These are phyloP conservation scores for Orthosia gracilis DNA, from an alignment of 2,888 invertebrate genomes.

Conservation along the genomic window DNA sequence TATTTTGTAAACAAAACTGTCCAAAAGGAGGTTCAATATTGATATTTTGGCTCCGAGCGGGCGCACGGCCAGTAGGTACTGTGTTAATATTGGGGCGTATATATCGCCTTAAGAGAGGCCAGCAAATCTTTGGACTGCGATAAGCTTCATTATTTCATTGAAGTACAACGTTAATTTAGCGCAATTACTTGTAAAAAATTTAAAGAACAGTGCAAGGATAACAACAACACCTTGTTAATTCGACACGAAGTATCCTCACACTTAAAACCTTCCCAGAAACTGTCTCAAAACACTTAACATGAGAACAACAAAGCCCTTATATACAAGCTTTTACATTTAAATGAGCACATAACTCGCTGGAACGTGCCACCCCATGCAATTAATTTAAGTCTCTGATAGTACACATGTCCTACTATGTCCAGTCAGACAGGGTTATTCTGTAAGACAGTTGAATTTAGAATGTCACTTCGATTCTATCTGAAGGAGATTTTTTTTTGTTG, in stretches of 20 bases:
- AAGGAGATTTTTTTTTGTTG: too few relatives aligned
- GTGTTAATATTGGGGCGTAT: too few relatives aligned
- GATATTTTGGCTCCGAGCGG: too few relatives aligned
- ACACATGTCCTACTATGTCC: slow-evolving; percentile 45
- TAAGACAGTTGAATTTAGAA: neutral
- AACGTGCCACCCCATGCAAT: slow-evolving; percentile 45
- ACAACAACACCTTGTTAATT: slow-evolving; percentile 9
- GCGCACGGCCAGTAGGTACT: too few relatives aligned
- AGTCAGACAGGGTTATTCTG: slow-evolving; percentile 33
- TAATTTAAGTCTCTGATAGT: slow-evolving; percentile 53
- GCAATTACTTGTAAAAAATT: neutral
- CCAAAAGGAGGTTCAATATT: too few relatives aligned
- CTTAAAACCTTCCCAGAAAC: slow-evolving; percentile 5
- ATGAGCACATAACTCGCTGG: slow-evolving; percentile 47
- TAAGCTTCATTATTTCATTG: too few relatives aligned
- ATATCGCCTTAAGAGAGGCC: too few relatives aligned
- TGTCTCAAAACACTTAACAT: slow-evolving; percentile 15
- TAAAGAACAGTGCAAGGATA: neutral
- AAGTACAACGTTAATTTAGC: too few relatives aligned
- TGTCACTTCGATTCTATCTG: neutral
- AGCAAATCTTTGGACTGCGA: too few relatives aligned
- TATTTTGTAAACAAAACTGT: too few relatives aligned
- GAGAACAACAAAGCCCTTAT: slow-evolving; percentile 34
- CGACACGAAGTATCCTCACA: neutral
- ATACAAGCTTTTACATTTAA: slow-evolving; percentile 44